phyloP scores from a whole-genome alignment of 2,113 vertebrate genomes.

The Meriones unguiculatus region DNA sequence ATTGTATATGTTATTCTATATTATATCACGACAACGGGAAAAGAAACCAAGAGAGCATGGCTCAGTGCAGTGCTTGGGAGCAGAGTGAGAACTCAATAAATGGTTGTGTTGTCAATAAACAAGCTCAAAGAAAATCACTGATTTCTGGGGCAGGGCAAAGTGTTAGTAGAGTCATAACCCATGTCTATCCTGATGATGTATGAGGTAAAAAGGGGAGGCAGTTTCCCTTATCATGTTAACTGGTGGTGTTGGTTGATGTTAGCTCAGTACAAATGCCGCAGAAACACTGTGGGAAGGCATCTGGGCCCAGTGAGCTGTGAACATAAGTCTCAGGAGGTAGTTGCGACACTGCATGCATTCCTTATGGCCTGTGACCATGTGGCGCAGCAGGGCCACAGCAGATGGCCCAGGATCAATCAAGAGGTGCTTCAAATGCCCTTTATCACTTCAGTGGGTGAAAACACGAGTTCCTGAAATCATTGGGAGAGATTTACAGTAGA shows the following conservation, averaged over 20 bases:
- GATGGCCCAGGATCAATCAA: background rate
- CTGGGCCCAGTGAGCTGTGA: background rate
- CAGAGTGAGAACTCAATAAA: background rate
- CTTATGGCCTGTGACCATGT: background rate
- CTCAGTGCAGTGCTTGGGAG: background rate
- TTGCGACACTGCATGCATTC: background rate
- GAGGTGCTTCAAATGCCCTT: background rate
- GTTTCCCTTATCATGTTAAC: background rate
- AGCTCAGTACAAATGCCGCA: background rate
- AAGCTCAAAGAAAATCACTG: background rate
- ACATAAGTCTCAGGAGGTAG: background rate
- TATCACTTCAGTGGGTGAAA: background rate
- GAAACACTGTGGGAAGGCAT: background rate
- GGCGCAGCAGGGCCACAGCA: background rate
- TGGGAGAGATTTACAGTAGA: background rate
- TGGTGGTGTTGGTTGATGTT: background rate
- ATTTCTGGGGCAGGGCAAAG: background rate
- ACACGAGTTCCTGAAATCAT: background rate
- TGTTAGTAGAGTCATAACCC: background rate
- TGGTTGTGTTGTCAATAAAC: background rate
- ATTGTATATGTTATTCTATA: background rate
- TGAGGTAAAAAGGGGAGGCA: background rate
- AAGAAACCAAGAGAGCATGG: background rate
- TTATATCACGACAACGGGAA: background rate
- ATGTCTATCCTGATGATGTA: background rate